Percentiles rank a stretch among this genome's conserved stretches.
These are phyloP conservation scores for Dermatemys mawii DNA, from an alignment of 2,113 vertebrate genomes.

Conservation along the genomic window DNA sequence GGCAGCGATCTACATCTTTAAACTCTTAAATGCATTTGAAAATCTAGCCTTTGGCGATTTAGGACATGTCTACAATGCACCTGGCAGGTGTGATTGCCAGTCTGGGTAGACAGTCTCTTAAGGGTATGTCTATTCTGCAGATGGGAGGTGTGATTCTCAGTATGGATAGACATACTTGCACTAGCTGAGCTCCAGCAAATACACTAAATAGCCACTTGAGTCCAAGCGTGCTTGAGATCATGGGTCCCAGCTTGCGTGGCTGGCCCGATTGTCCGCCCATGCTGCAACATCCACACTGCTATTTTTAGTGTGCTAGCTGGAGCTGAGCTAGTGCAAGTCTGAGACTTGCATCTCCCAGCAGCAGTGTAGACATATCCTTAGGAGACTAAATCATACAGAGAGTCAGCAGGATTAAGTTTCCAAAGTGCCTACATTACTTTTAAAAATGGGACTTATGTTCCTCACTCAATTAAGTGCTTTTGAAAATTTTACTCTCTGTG, in stretches of 20 bases:
- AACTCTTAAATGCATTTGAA: not conserved
- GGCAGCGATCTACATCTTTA: not conserved
- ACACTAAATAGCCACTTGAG: too few relatives aligned
- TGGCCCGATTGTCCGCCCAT: too few relatives aligned
- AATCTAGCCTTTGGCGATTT: not conserved
- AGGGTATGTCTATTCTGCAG: too few relatives aligned
- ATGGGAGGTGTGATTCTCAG: too few relatives aligned
- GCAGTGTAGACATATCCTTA: too few relatives aligned
- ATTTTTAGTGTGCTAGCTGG: not conserved
- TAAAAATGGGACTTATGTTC: not conserved
- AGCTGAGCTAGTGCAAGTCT: not conserved
- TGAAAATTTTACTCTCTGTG: not conserved
- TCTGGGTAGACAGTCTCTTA: not conserved
- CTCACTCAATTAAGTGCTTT: not conserved
- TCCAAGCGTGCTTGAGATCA: too few relatives aligned
- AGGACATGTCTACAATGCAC: not conserved
- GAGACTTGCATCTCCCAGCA: too few relatives aligned
- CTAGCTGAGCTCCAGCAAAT: too few relatives aligned
- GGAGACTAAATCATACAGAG: not conserved
- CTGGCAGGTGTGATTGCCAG: not conserved
- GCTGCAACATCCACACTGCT: not conserved
- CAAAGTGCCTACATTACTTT: not conserved
- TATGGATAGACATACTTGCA: too few relatives aligned
- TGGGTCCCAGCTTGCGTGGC: too few relatives aligned
- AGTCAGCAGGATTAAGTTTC: not conserved